phyloP scores from a whole-genome alignment of 2,888 invertebrate species.

The Cantharis rustica region DNA sequence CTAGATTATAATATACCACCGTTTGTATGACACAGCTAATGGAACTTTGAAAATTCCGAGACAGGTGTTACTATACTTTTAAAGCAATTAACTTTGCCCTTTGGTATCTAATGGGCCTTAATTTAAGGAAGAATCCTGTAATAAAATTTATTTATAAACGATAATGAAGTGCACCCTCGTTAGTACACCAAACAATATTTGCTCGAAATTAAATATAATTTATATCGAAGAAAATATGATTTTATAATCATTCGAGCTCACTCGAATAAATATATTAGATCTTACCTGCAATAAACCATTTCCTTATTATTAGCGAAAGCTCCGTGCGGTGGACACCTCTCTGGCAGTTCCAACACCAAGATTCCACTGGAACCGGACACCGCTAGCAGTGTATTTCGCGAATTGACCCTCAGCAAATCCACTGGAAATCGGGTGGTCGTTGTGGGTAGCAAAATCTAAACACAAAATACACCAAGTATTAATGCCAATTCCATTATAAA shows the following conservation, averaged over 20 bases:
- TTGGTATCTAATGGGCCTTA: constrained; percentile 25
- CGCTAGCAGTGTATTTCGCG: constrained; percentile 68
- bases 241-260: no score
- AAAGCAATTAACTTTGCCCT: constrained; percentile 41
- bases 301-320: constrained; percentile 71
- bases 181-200: neutral
- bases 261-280: constrained; percentile 28
- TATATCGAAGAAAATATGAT: neutral
- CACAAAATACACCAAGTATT: neutral
- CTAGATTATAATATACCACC: constrained; percentile 37
- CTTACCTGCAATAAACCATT: constrained; percentile 74
- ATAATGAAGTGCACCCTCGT: neutral
- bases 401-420: constrained; percentile 68
- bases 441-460: constrained; percentile 71
- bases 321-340: constrained; percentile 71
- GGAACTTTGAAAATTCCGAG: constrained; percentile 43
- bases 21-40: constrained; percentile 41
- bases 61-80: constrained; percentile 44
- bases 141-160: neutral
- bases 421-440: constrained; percentile 73
- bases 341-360: constrained; percentile 72
- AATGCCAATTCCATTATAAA: neutral
- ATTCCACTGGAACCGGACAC: constrained; percentile 74
- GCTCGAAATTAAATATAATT: neutral
- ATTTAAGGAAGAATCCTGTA: constrained; percentile 9